Evolutionary conservation across 2,888 invertebrate species (phyloP), one percentile per base, ranked within the genome.

Genomic region (Spilosoma lubricipeda): DNA sequence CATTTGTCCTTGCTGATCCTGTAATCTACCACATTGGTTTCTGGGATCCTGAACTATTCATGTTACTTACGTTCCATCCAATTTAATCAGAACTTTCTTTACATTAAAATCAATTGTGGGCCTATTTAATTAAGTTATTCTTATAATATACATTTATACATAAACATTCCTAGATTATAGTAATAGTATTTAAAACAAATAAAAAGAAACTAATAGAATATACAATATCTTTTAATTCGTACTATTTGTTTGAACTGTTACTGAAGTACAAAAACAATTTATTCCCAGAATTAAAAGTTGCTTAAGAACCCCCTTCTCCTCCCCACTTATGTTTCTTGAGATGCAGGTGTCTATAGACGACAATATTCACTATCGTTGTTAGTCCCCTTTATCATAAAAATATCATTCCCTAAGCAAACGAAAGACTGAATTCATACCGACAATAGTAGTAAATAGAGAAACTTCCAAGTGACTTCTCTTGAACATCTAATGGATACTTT

Each of bases 401-500:
- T 9, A 56, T n/a, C 23, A 56, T n/a, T 56, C n/a, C 11, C 11
- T n/a, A 56, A 56, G 52, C 52, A 56, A 23, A n/a, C 52, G 59
- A 63, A 30, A 15, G 30, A 18, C 30, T 30, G 63, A 30, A 18
- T 63, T 63, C 18, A 30, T 63, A 63, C 5, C 63, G 27, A 30
- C 15, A 15, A 30, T 18, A 63, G 30, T 63, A 27, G 11, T 39
- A 39, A 5, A 63, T 30, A 45, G 11, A 67, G 18, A 45, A 67
- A 45, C 45, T 20, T 45, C 45, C 9, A 70, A 70, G 20, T 42
- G 27, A n/a, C 4, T 65, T 66, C 56, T 66, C 56, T 66, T 42
- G 56, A 72, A 23, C n/a, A 67, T 67, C 30, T 56, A 72, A 56
- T 56, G 56, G 67, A 72, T 42, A 67, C 30, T 71, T 30, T 33